Evolutionary conservation across 2,113 vertebrate genomes (phyloP), one percentile per base, ranked within the genome.

Genomic region (Dasyprocta punctata): DNA sequence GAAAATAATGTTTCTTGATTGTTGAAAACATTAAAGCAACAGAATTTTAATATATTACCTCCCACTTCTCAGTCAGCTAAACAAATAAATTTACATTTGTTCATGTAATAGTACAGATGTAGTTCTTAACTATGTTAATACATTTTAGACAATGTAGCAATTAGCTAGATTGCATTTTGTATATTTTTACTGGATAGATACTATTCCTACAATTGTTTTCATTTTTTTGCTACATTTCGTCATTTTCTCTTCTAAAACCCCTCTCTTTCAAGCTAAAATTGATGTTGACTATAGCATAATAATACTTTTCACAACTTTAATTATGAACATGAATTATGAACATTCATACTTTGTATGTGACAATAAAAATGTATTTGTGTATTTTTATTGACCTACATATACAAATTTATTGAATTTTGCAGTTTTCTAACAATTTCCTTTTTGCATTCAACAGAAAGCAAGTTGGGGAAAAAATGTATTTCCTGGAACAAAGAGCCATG

Each of bases 1-100:
- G 44, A 60, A 95, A 86, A 85, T 73, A 73, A 92, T 26, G 3
- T n/a, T 38, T 65, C 8, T 49, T 96, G 26, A 84, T 95, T 94
- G 5, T 58, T 36, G 13, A 78, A 92, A 87, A 22, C 47, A n/a
- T 75, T 81, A 47, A 69, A 90, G n/a, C 19, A 65, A 86, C 3
- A 58, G 44, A 63, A 84, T 96, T 92, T 73, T 22, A 77, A 44
- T 14, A 73, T 30, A 54, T 22, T 10, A 60, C 1, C n/a, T 54
- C 8, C 14, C 14, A 90, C 3, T 19, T 36, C 49, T 19, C 54
- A 56, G 54, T 9, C 38, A 87, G 36, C 33, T 83, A 49, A 83
- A 73, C 19, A 77, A 91, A 75, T 86, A 77, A 91, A 75, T 89
- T 16, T 63, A 61, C 9, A 73, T 49, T 81, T 86, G 12, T 67